Conservation (phyloP, 1,140 invertebrate genomes). For the Apis cerana region DNA sequence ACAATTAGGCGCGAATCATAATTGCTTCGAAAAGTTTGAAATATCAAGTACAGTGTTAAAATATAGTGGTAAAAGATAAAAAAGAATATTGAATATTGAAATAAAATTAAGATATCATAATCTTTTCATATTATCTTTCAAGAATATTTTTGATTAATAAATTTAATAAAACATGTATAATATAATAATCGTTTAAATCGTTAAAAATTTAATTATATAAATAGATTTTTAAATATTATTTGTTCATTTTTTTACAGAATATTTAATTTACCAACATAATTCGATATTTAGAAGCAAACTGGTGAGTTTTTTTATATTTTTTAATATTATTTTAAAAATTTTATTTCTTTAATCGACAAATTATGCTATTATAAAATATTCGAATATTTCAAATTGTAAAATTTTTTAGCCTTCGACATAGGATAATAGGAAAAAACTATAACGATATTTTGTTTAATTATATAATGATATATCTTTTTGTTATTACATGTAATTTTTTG, state of each 20-base stretch:
- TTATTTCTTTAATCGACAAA: background rate
- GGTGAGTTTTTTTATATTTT: background rate
- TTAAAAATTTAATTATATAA: background rate
- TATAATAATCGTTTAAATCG: background rate
- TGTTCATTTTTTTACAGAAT: background rate
- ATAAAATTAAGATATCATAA: background rate
- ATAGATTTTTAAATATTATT: background rate
- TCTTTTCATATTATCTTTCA: background rate
- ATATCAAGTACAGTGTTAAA: background rate
- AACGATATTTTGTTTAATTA: constrained; percentile 19
- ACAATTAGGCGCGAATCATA: background rate
- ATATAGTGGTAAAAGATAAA: background rate
- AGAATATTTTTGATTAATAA: background rate
- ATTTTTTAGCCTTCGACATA: background rate
- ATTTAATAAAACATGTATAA: too few species aligned
- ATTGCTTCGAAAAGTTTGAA: background rate
- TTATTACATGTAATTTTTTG: constrained; percentile 37
- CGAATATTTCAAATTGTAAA: background rate
- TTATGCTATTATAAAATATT: background rate
- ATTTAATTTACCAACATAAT: background rate
- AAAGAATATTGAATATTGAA: too few species aligned
- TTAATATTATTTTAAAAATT: background rate
- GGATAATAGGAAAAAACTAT: background rate
- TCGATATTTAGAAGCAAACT: background rate
- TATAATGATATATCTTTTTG: constrained; percentile 47